These are phyloP conservation scores for Tenthredo distinguenda DNA, from an alignment of 2,888 invertebrate genomes.

Conservation along the genomic window DNA sequence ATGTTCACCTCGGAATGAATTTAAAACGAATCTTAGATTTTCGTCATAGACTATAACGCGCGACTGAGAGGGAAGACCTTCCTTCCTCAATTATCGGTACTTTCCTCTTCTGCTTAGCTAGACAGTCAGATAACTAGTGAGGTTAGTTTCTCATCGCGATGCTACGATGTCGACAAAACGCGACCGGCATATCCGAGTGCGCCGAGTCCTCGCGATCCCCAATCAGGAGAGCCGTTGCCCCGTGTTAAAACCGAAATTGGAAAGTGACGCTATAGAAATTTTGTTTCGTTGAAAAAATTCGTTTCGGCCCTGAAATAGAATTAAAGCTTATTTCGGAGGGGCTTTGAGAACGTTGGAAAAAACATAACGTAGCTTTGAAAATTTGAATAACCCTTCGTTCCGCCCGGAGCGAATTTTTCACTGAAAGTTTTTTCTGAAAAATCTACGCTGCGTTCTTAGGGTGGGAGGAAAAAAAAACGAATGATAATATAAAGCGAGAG, in stretches of 20 bases:
- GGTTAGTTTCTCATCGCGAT: background rate
- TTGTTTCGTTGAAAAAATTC: no score
- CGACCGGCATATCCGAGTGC: constrained; percentile 5
- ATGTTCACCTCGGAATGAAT: no score
- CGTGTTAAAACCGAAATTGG: background rate
- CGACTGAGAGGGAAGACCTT: background rate
- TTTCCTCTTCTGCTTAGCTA: background rate
- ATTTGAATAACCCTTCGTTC: no score
- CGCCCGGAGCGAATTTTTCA: no score
- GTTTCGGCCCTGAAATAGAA: no score
- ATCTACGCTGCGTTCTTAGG: no score
- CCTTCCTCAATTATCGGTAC: background rate
- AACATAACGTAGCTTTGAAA: no score
- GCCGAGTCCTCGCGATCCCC: background rate
- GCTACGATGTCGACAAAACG: constrained; percentile 1
- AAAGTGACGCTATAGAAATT: background rate
- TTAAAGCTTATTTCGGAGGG: no score
- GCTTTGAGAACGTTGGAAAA: no score
- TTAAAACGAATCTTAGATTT: background rate
- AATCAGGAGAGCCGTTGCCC: background rate
- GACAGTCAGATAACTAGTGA: background rate
- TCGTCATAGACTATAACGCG: no score
- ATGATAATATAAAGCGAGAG: background rate
- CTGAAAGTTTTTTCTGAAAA: no score
- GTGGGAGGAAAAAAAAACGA: background rate